These are phyloP conservation scores for Himalopsyche kuldschensis DNA, from an alignment of 2,888 invertebrate genomes.

Conservation along the genomic window DNA sequence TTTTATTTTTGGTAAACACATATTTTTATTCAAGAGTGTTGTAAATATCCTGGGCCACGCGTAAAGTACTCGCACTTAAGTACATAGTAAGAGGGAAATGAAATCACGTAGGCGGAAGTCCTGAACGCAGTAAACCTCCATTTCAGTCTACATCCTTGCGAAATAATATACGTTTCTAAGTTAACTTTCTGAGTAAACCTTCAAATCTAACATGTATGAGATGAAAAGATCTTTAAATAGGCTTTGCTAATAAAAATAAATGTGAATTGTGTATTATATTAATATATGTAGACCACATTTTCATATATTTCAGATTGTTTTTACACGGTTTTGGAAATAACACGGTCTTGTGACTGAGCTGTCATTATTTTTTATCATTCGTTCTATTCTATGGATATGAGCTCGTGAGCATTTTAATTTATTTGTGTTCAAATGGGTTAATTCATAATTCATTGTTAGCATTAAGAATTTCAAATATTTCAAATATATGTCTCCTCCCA, in stretches of 20 bases:
- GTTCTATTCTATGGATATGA: too few relatives aligned
- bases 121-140: constrained; percentile 3
- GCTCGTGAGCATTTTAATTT: too few relatives aligned
- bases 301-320: too few relatives aligned
- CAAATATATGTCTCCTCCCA: too few relatives aligned
- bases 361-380: too few relatives aligned
- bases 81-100: constrained; percentile 14
- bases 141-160: neutral
- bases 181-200: neutral
- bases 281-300: too few relatives aligned
- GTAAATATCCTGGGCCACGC: neutral
- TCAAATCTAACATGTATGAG: neutral
- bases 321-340: too few relatives aligned
- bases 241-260: neutral
- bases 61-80: neutral
- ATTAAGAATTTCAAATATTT: too few relatives aligned
- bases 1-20: neutral
- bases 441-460: too few relatives aligned
- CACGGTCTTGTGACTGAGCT: too few relatives aligned
- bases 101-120: constrained; percentile 14
- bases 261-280: too few relatives aligned
- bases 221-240: neutral
- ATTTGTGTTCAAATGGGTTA: too few relatives aligned
- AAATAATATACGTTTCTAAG: neutral
- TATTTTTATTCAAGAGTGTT: neutral